Evolutionary conservation across 2,113 vertebrate species (phyloP).

Genomic region (Megaleporinus macrocephalus): DNA sequence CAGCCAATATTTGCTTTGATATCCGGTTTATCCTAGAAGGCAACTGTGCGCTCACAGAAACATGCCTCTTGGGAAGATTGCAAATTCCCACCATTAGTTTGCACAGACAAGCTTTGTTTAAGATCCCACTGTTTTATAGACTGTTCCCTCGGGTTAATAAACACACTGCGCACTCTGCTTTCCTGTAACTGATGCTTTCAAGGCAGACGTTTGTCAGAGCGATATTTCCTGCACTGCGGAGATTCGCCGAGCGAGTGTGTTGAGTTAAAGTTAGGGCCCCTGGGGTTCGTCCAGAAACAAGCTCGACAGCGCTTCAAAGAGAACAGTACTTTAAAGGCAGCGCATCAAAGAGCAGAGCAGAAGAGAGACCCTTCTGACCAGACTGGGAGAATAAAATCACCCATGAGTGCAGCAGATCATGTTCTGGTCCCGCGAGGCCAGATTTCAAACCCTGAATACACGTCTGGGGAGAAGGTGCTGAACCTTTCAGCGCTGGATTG

Average conservation of each 20-base stretch:
- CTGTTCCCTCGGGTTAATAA: neutral
- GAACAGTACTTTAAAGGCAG: slow-evolving; percentile 47
- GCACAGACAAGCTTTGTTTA: slow-evolving; percentile 10
- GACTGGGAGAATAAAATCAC: neutral
- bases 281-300: slow-evolving; percentile 58
- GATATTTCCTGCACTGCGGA: slow-evolving; percentile 46
- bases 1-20: no score
- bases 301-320: slow-evolving; percentile 51
- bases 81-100: neutral
- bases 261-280: slow-evolving; percentile 43
- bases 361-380: slow-evolving; percentile 10
- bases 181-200: neutral
- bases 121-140: neutral
- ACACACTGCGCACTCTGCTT: neutral
- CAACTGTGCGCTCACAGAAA: no score
- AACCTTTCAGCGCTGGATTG: no score
- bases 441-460: no score
- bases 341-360: slow-evolving; percentile 35
- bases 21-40: no score
- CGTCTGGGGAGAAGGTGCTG: no score
- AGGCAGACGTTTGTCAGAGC: neutral
- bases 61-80: neutral
- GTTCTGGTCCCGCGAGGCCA: neutral
- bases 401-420: neutral
- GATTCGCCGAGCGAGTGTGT: slow-evolving; percentile 40